phyloP scores from a whole-genome alignment of 2,113 vertebrate species.

The Planiliza haematocheilus region DNA sequence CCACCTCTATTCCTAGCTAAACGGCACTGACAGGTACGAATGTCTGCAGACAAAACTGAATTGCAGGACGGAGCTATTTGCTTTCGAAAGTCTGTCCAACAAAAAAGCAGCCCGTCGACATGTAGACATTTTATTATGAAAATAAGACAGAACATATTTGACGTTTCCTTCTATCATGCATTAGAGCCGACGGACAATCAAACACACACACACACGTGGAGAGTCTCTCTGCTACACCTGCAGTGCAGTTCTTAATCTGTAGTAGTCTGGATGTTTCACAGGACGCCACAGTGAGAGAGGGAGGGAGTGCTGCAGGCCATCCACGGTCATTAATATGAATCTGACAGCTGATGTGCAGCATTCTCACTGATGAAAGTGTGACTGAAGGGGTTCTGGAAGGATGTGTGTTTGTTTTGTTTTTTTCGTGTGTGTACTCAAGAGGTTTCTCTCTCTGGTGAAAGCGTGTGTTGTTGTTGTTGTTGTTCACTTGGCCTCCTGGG shows the following conservation, averaged over 20 bases:
- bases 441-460: slow-evolving; percentile 27
- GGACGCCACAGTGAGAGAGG: slow-evolving; percentile 29
- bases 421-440: slow-evolving; percentile 24
- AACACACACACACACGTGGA: slow-evolving; percentile 14
- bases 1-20: not conserved
- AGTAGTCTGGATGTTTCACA: slow-evolving; percentile 34
- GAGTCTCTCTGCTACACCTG: slow-evolving; percentile 61
- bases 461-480: slow-evolving; percentile 16
- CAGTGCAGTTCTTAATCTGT: slow-evolving; percentile 30
- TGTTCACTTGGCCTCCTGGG: slow-evolving; percentile 94
- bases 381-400: slow-evolving; percentile 17
- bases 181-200: slow-evolving; percentile 61
- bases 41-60: not conserved
- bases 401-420: too few species aligned
- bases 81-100: not conserved
- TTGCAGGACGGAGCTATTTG: too few species aligned
- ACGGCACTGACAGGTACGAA: too few species aligned
- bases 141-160: slow-evolving; percentile 82
- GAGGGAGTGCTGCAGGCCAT: slow-evolving; percentile 30
- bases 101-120: slow-evolving; percentile 58
- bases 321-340: slow-evolving; percentile 18
- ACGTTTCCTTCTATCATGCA: slow-evolving; percentile 80
- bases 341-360: slow-evolving; percentile 31
- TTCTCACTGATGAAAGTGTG: slow-evolving; percentile 48
- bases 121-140: slow-evolving; percentile 84